Evolutionary conservation across 35 echinoderm and acorn worm genomes (phyloP), one percentile per base, ranked within the genome.

Genomic region (Strongylocentrotus purpuratus): DNA sequence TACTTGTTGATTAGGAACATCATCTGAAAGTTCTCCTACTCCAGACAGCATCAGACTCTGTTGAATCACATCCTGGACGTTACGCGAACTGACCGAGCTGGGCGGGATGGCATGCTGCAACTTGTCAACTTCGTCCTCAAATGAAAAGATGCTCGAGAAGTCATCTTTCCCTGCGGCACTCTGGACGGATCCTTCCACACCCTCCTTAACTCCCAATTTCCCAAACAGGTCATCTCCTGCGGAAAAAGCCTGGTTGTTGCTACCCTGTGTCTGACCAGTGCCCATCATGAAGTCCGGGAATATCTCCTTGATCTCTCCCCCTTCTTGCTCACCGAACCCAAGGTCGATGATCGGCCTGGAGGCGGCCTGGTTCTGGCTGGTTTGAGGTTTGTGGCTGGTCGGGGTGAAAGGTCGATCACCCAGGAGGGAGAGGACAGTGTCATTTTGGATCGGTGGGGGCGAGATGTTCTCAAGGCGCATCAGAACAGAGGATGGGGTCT

Each of bases 391-490:
- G 48, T 93, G 91, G 48, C 91, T 93, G 48, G 91, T 93, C 41
- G 91, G 91, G 17, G 91, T 93, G 91, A 93, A 93, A 58, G 91
- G 91, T 2, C 91, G 91, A 55, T 93, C 91, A n/a, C 91, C 91
- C 46, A 93, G 15, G 46, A 93, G 91, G 12, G n/a, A 33, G 48
- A 93, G 91, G 11, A 93, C 91, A 20, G 91, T 93, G 45, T 47
- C 45, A 93, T 93, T 93, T 93, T 93, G 91, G n/a, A 93, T 93
- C 28, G 91, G 45, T 22, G 91, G 91, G 32, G 91, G 91, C 31
- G 91, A 93, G 48, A 93, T 93, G 48, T 93, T 93, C 31, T 93
- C 91, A 47, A 93, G 91, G 31, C 91, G 91, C 91, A 93, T 93
- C 31, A 93, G 91, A 28, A 93, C 91, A 13, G 91, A 93, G 11